Conservation (phyloP, 2,797 vertebrate species). For the Myotis myotis region DNA sequence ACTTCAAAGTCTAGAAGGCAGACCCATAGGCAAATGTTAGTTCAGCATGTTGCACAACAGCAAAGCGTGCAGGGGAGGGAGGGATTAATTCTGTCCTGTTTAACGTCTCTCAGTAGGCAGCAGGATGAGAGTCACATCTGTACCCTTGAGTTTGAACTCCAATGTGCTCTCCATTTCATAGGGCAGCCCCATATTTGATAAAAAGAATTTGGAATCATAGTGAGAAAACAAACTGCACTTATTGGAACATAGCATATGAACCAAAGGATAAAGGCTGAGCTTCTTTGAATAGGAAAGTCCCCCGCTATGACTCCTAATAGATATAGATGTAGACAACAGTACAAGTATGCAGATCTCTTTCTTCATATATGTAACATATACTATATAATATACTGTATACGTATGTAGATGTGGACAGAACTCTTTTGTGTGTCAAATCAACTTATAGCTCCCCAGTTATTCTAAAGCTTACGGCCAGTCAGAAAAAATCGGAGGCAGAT, state of each 20-base stretch:
- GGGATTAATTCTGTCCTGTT: not conserved
- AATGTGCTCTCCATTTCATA: not conserved
- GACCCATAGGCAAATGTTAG: too few species aligned
- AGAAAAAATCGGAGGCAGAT: not conserved
- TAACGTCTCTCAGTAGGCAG: not conserved
- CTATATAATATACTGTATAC: not conserved
- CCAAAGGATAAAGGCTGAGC: not conserved
- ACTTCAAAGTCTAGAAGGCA: not conserved
- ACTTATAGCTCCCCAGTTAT: not conserved
- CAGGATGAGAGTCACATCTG: not conserved
- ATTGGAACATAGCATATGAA: not conserved
- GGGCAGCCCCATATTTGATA: not conserved
- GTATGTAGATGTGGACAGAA: not conserved
- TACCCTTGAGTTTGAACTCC: not conserved
- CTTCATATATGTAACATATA: not conserved
- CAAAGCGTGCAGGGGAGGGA: not conserved
- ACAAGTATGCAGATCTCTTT: not conserved
- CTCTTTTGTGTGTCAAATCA: not conserved
- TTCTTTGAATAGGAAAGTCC: not conserved
- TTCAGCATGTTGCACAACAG: not conserved
- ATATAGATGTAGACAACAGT: not conserved
- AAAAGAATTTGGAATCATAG: not conserved
- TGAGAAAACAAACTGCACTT: not conserved
- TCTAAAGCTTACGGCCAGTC: not conserved
- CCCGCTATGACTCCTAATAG: not conserved